Percentiles rank a stretch among this genome's conserved stretches.
These are phyloP conservation scores for Limnephilus lunatus DNA, from an alignment of 2,888 invertebrate species.

Conservation along the genomic window DNA sequence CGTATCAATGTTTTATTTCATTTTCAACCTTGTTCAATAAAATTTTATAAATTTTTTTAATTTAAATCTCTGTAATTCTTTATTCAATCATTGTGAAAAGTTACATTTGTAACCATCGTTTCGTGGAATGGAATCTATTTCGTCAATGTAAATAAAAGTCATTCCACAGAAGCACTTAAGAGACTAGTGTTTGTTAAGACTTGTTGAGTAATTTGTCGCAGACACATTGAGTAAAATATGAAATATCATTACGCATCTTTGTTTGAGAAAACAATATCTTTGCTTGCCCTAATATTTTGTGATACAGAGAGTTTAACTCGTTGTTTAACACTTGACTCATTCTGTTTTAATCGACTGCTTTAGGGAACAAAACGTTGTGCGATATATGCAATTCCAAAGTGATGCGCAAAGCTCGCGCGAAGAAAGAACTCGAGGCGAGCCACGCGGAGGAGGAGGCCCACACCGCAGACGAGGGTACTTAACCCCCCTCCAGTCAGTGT, in stretches of 20 bases:
- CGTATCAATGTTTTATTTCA: not conserved
- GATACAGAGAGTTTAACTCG: conserved; percentile 15
- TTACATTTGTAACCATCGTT: not conserved
- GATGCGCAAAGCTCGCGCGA: conserved; percentile 82
- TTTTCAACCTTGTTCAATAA: not conserved
- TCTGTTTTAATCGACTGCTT: conserved; percentile 48
- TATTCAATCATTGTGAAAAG: not conserved
- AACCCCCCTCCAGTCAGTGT: conserved; percentile 62
- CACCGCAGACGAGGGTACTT: conserved; percentile 71
- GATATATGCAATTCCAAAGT: conserved; percentile 89
- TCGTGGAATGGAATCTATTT: not conserved
- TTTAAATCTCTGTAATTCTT: not conserved
- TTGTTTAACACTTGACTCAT: conserved; percentile 57
- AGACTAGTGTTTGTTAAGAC: not conserved
- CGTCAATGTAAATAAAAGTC: not conserved
- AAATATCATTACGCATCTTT: not conserved
- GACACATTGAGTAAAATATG: not conserved
- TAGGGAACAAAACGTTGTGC: conserved; percentile 95
- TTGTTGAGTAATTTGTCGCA: not conserved
- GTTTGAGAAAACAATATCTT: conserved; percentile 21
- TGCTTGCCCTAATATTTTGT: conserved; percentile 41
- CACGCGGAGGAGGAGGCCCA: conserved; percentile 75
- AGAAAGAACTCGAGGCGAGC: conserved; percentile 77
- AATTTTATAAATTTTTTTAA: too few species aligned
- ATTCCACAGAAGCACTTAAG: not conserved